Conservation (phyloP, 2,888 invertebrate genomes). For the Metacarcinus magister region DNA sequence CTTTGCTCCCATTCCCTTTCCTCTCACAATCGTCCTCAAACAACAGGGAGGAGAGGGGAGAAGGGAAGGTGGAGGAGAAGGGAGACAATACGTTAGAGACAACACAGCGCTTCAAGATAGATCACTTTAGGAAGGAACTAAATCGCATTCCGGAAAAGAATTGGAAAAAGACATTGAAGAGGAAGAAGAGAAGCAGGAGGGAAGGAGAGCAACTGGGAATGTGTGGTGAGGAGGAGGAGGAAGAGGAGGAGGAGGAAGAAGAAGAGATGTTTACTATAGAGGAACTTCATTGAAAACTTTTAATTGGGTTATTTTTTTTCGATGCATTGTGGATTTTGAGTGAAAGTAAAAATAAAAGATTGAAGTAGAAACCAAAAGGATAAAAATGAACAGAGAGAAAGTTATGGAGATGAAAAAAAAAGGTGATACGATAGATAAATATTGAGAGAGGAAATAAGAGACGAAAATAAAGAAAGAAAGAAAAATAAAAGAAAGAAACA, state of each 20-base stretch:
- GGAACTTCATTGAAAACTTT: conserved; percentile 14
- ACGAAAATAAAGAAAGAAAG: too few relatives aligned
- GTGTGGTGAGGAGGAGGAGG: not conserved
- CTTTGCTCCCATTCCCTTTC: not conserved
- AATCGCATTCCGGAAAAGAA: conserved; percentile 31
- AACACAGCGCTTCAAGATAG: not conserved
- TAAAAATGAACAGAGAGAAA: not conserved
- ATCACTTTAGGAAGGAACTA: conserved; percentile 44
- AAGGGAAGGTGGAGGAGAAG: not conserved
- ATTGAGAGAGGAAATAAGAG: not conserved
- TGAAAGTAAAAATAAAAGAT: too few relatives aligned
- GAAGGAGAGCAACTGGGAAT: not conserved
- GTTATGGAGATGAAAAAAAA: not conserved
- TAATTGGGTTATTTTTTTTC: not conserved
- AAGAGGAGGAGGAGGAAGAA: not conserved
- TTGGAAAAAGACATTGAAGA: conserved; percentile 42
- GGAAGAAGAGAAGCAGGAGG: not conserved
- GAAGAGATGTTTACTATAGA: not conserved
- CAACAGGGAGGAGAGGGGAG: not conserved
- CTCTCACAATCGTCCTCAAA: conserved; percentile 41
- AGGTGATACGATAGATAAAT: not conserved
- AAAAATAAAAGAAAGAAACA: too few relatives aligned
- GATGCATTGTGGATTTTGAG: not conserved
- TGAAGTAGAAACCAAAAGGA: not conserved
- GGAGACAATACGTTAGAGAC: not conserved